Base-by-base conservation (phyloP, 2,888 invertebrate species). In the Oasisia sp. region DNA sequence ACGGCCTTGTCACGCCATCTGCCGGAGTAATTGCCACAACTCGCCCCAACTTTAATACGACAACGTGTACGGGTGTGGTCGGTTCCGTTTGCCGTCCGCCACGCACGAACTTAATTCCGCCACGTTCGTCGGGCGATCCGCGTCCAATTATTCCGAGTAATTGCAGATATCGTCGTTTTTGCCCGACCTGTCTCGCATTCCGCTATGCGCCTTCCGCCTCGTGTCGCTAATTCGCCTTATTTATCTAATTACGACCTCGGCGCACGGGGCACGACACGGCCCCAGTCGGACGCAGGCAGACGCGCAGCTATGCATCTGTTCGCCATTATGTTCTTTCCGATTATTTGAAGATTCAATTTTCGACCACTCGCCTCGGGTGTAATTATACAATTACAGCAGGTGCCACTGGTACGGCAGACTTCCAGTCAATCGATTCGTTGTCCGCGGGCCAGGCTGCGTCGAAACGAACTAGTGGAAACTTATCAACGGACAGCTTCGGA, bases 171-270 rank as follows among this genome's bases (percentile, higher is more conserved):
- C 27, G 74, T 74, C 74, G 74, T 74, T 74, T 74, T 74, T 74
- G 19, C 27, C 1, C 19, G 74, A 74, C 74, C 74, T n/a, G 74
- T 74, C 74, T 74, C 74, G 74, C 74, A n/a, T 74, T 74, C 74
- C 74, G 74, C 74, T 19, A 27, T 74, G 74, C 74, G 5, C 27
- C 74, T 74, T 74, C 74, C 74, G 74, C 27, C n/a, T 19, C 74
- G 74, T 74, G 74, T 74, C 74, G 74, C 74, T 74, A 74, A 74
- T 74, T 74, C 74, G 74, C 74, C 74, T 74, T 74, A 74, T 74
- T 74, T 74, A 74, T 74, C 74, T 74, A 74, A 74, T 74, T 74
- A 74, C 74, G 74, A 27, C 27, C 27, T 27, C 74, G 74, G 74
- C 74, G 74, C 74, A 74, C 74, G 74, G 27, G 27, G 27, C 74